phyloP scores from a whole-genome alignment of 35 echinoderm and acorn worm genomes.

The Apostichopus californicus region DNA sequence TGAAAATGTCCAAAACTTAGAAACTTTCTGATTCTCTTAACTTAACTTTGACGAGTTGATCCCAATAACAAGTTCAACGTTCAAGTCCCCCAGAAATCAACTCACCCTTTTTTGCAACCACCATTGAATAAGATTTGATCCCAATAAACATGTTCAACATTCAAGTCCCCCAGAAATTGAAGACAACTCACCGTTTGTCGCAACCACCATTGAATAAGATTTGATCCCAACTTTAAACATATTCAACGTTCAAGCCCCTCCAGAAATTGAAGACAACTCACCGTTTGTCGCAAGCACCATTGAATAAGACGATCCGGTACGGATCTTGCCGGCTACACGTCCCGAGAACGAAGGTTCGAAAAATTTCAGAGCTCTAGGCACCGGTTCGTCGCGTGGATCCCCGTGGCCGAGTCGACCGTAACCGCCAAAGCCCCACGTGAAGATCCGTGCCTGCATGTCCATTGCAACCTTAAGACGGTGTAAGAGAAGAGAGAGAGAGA shows the following conservation, averaged over 20 bases:
- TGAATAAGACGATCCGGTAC: slow-evolving; percentile 75
- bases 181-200: too few relatives aligned
- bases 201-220: too few relatives aligned
- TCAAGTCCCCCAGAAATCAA: too few relatives aligned
- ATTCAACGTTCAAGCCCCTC: not conserved
- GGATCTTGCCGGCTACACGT: slow-evolving; percentile 52
- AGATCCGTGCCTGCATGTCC: slow-evolving; percentile 87
- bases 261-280: not conserved
- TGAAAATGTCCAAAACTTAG: too few relatives aligned
- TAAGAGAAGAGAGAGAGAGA: too few relatives aligned
- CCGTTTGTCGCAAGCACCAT: slow-evolving; percentile 80
- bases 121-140: not conserved
- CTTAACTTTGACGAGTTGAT: too few relatives aligned
- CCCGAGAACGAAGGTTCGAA: slow-evolving; percentile 66
- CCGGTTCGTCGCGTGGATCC: slow-evolving; percentile 83
- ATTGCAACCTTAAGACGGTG: slow-evolving; percentile 72
- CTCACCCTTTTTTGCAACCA: too few relatives aligned
- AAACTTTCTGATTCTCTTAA: too few relatives aligned
- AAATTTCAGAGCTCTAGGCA: slow-evolving; percentile 73
- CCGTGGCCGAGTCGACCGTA: slow-evolving; percentile 90
- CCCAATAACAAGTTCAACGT: too few relatives aligned
- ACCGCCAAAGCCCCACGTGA: slow-evolving; percentile 97
- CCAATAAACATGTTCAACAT: not conserved
- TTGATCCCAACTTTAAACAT: not conserved
- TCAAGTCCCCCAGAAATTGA: not conserved